Conservation (phyloP, 2,113 vertebrate genomes). For the Corydoras maculifer region DNA sequence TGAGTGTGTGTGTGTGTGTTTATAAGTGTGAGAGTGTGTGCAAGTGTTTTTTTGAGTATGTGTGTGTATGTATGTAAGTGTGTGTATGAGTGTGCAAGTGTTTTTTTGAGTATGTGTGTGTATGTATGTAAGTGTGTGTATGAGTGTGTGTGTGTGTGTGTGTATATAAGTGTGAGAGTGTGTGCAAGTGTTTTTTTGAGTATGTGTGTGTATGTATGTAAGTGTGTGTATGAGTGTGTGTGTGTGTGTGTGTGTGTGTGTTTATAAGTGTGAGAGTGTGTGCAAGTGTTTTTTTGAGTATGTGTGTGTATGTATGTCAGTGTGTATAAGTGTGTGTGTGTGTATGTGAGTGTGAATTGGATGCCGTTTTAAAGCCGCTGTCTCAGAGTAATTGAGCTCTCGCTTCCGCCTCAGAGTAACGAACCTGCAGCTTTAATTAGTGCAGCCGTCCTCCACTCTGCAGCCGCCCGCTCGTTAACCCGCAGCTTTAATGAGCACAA, state of each 20-base stretch:
- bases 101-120: not conserved
- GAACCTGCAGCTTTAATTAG: constrained; percentile 52
- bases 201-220: too few species aligned
- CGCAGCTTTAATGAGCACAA: too few species aligned
- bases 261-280: too few species aligned
- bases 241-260: not conserved
- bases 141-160: too few species aligned
- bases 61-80: not conserved
- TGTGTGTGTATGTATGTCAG: too few species aligned
- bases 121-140: not conserved
- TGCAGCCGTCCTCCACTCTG: not conserved
- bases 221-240: not conserved
- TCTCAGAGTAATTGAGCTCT: constrained; percentile 43
- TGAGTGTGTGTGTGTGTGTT: too few species aligned
- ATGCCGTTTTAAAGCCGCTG: constrained; percentile 39
- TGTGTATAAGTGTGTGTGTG: not conserved
- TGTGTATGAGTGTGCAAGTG: too few species aligned
- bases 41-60: not conserved
- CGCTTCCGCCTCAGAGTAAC: constrained; percentile 54
- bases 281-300: too few species aligned
- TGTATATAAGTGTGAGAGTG: too few species aligned
- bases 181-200: too few species aligned
- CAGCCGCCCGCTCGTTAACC: too few species aligned
- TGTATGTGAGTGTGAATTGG: not conserved
- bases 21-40: too few species aligned